These are phyloP conservation scores for Trinectes maculatus DNA, from an alignment of 2,113 vertebrate species.

Conservation along the genomic window DNA sequence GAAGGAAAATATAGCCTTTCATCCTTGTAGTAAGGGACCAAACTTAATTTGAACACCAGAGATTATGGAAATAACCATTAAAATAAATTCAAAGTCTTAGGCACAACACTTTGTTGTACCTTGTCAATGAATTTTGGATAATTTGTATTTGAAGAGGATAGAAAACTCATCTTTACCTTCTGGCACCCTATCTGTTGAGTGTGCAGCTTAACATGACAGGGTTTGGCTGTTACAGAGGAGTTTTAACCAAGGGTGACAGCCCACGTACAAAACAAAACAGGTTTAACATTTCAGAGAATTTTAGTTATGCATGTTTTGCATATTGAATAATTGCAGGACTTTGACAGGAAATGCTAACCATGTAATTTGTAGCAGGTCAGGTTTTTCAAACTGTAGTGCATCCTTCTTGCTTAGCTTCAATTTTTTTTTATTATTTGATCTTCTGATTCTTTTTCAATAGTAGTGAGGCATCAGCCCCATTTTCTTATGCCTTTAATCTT, in stretches of 20 bases:
- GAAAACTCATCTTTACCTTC: background rate
- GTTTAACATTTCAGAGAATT: background rate
- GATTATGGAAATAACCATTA: background rate
- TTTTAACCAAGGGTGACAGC: background rate
- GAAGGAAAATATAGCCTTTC: conserved; percentile 11
- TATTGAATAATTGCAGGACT: too few relatives aligned
- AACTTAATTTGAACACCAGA: background rate
- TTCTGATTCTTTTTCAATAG: too few relatives aligned
- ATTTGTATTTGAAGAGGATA: background rate
- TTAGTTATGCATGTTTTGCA: too few relatives aligned
- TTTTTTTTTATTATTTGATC: too few relatives aligned
- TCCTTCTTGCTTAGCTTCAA: too few relatives aligned
- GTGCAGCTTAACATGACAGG: background rate
- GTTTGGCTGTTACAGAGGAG: background rate
- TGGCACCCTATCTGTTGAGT: background rate
- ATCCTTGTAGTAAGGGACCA: conserved; percentile 10
- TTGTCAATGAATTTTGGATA: background rate
- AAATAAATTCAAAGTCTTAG: background rate
- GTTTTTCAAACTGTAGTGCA: too few relatives aligned
- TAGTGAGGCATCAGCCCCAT: too few relatives aligned
- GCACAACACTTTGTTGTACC: too few relatives aligned
- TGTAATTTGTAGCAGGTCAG: background rate
- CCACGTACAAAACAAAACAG: background rate
- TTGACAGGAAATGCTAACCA: too few relatives aligned
- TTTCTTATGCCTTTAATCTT: too few relatives aligned